These are phyloP conservation scores for Pachycephala philippinensis DNA, from an alignment of 2,113 vertebrate species.

Conservation along the genomic window DNA sequence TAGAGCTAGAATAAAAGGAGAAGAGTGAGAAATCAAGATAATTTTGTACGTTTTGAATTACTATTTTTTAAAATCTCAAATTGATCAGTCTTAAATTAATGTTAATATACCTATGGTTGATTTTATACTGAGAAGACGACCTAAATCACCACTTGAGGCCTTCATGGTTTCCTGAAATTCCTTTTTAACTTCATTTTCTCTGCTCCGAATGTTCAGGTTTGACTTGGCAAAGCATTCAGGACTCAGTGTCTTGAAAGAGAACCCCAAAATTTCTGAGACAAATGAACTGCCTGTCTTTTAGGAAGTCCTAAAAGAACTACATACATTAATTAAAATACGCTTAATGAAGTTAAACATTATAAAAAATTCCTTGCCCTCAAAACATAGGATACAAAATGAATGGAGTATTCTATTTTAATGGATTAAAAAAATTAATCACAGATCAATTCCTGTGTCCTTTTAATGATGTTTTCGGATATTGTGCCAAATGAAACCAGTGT, in stretches of 20 bases:
- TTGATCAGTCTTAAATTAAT: not conserved
- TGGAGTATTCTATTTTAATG: not conserved
- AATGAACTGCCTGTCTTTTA: not conserved
- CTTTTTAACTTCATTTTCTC: not conserved
- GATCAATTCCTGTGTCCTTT: not conserved
- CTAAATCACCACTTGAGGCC: not conserved
- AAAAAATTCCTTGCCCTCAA: not conserved
- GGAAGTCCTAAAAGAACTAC: not conserved
- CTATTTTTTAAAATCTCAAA: not conserved
- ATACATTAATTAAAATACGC: not conserved
- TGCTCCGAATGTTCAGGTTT: not conserved
- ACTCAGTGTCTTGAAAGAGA: not conserved
- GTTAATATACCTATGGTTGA: not conserved
- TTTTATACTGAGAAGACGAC: not conserved
- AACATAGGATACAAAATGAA: not conserved
- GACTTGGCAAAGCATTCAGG: not conserved
- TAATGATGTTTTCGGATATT: not conserved
- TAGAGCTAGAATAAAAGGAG: conserved; percentile 1
- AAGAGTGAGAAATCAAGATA: conserved; percentile 35
- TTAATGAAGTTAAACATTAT: not conserved
- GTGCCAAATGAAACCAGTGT: not conserved
- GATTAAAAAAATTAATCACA: not conserved
- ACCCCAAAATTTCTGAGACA: not conserved
- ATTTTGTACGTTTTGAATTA: not conserved
- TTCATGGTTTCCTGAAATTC: not conserved